Conservation (phyloP, 1,140 invertebrate genomes). For the Papilio polyxenes region DNA sequence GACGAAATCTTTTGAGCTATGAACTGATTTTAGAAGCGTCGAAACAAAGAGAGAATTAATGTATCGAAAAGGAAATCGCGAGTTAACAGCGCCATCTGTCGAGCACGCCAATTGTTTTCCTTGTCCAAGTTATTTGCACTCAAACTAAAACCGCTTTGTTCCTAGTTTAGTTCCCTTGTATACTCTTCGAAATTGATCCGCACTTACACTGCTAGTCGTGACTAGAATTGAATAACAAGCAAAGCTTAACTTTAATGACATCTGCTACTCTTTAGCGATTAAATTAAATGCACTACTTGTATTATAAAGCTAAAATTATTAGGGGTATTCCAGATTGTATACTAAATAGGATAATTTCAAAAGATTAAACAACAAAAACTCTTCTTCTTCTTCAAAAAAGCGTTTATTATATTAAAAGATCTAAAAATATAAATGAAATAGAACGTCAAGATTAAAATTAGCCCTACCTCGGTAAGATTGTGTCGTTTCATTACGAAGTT, state of each 20-base stretch:
- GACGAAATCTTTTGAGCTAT: not conserved
- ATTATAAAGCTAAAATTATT: too few relatives aligned
- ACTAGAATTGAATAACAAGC: not conserved
- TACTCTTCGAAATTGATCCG: not conserved
- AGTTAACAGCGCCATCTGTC: constrained; percentile 12
- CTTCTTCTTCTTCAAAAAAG: too few relatives aligned
- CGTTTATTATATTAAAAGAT: too few relatives aligned
- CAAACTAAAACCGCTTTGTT: constrained; percentile 6
- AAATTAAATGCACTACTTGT: not conserved
- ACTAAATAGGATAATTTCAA: too few relatives aligned
- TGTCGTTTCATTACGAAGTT: too few relatives aligned
- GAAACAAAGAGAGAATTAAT: not conserved
- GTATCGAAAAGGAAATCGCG: not conserved
- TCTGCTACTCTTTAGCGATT: not conserved
- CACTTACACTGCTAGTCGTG: not conserved
- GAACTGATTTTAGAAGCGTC: not conserved
- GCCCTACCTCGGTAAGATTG: too few relatives aligned
- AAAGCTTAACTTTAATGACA: too few relatives aligned
- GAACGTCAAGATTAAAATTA: too few relatives aligned
- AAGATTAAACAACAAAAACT: too few relatives aligned
- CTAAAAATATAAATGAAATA: too few relatives aligned
- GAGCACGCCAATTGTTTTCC: not conserved
- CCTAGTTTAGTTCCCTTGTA: not conserved
- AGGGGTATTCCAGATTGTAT: too few relatives aligned
- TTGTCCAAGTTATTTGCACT: not conserved